phyloP scores from a whole-genome alignment of 2,888 invertebrate species.

The Congeria kusceri region DNA sequence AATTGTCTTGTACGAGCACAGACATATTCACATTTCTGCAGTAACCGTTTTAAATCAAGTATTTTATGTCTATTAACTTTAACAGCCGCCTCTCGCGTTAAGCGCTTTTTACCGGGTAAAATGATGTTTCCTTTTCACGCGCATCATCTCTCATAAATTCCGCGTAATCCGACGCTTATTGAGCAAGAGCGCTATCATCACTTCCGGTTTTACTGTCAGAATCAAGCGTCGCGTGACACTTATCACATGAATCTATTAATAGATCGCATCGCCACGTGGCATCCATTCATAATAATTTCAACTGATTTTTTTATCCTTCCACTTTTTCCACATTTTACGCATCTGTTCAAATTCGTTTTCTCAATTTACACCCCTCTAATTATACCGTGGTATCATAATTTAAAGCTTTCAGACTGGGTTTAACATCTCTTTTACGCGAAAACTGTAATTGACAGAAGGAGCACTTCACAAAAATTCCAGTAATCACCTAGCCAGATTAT shows the following conservation, averaged over 20 bases:
- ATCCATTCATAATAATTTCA: conserved; percentile 23
- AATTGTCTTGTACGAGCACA: no score
- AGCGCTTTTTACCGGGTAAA: no score
- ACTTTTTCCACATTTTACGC: neutral
- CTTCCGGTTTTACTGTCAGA: conserved; percentile 43
- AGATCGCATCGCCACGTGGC: conserved; percentile 35
- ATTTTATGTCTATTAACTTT: neutral
- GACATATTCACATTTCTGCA: no score
- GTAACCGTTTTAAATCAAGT: no score
- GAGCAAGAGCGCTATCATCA: conserved; percentile 36
- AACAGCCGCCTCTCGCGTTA: neutral
- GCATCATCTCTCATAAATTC: neutral
- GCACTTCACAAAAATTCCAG: neutral
- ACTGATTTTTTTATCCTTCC: neutral
- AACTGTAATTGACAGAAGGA: neutral
- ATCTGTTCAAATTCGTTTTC: conserved; percentile 5
- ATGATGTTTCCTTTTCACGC: no score
- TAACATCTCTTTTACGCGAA: conserved; percentile 17
- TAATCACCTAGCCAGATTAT: neutral
- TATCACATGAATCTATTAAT: conserved; percentile 52
- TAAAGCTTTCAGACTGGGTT: conserved; percentile 4
- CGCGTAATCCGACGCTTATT: conserved; percentile 23
- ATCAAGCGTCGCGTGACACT: conserved; percentile 30
- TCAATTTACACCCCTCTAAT: neutral
- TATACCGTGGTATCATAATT: neutral